Evolutionary conservation across 2,113 vertebrate genomes (phyloP).

Genomic region (Symphodus melops): DNA sequence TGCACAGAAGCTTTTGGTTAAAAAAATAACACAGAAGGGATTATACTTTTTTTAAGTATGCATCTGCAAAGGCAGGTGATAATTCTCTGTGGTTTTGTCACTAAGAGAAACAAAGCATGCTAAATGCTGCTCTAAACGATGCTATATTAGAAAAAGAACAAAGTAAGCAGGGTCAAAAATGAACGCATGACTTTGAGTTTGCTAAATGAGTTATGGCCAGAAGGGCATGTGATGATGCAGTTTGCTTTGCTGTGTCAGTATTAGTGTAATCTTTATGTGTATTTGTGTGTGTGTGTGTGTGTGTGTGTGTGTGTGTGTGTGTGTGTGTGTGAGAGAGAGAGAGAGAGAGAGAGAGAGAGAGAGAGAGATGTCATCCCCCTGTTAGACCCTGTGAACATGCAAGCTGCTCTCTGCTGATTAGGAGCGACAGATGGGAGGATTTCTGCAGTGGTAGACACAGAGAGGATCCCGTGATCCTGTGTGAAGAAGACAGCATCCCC

Average conservation of each 20-base stretch:
- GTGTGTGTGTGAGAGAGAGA: conserved; percentile 29
- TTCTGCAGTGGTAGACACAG: conserved; percentile 59
- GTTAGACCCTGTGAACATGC: conserved; percentile 65
- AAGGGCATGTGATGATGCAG: conserved; percentile 26
- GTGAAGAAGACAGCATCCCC: conserved; percentile 53
- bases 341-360: conserved; percentile 2
- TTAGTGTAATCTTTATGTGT: conserved; percentile 52
- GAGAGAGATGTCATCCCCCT: conserved; percentile 30
- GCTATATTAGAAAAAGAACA: neutral
- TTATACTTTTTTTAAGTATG: too few species aligned
- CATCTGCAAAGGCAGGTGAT: too few species aligned
- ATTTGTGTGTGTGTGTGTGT: conserved; percentile 37
- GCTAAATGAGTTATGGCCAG: conserved; percentile 24
- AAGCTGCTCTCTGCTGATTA: conserved; percentile 76
- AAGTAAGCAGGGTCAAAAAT: neutral
- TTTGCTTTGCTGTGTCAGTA: conserved; percentile 59
- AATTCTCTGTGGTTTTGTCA: too few species aligned
- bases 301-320: conserved; percentile 35
- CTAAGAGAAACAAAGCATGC: too few species aligned
- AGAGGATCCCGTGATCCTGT: conserved; percentile 59
- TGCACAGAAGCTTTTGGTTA: too few species aligned
- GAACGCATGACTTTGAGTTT: neutral
- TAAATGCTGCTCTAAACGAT: neutral
- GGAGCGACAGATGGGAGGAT: conserved; percentile 77
- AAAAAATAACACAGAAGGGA: too few species aligned